phyloP scores from a whole-genome alignment of 2,113 vertebrate species.

The Columba livia region DNA sequence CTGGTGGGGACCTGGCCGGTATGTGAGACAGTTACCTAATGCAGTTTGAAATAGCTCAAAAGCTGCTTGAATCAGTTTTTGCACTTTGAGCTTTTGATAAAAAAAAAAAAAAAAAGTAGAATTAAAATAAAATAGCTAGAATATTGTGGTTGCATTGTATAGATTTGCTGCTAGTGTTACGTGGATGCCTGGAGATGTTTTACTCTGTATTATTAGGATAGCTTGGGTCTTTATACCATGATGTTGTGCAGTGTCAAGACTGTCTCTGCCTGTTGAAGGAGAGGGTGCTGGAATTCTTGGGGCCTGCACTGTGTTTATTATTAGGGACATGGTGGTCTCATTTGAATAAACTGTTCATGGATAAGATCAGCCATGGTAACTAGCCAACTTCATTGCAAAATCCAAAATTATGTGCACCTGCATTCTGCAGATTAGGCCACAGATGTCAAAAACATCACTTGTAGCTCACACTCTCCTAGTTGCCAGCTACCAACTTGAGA shows the following conservation, averaged over 20 bases:
- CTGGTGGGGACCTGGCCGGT: neutral
- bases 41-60: neutral
- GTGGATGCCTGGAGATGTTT: neutral
- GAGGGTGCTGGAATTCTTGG: constrained; percentile 7
- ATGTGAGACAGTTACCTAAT: neutral
- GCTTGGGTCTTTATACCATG: neutral
- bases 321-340: neutral
- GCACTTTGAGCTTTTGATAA: neutral
- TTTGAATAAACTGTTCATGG: constrained; percentile 28
- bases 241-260: neutral
- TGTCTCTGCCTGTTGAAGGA: neutral
- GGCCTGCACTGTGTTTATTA: neutral
- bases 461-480: neutral
- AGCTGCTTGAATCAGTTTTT: neutral
- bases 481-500: neutral
- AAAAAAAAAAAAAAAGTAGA: neutral
- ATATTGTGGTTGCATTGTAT: neutral
- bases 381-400: constrained; percentile 27
- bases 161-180: neutral
- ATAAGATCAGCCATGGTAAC: constrained; percentile 10
- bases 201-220: neutral
- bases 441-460: constrained; percentile 3
- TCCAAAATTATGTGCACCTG: constrained; percentile 33
- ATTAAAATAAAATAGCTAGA: neutral
- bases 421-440: neutral